These are phyloP conservation scores for Esox niger DNA, from an alignment of 2,113 vertebrate species.

Conservation along the genomic window DNA sequence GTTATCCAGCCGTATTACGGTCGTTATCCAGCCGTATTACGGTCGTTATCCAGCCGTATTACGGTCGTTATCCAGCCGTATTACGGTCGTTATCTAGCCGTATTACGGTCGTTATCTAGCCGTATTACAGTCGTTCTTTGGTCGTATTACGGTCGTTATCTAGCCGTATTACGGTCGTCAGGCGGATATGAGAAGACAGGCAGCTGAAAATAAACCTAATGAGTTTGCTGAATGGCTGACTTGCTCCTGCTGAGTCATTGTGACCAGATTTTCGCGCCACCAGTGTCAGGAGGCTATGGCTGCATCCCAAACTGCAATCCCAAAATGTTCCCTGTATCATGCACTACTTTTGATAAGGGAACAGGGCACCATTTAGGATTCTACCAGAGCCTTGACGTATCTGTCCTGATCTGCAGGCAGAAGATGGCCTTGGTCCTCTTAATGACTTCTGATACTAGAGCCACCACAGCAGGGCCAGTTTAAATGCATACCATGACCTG, in stretches of 20 bases:
- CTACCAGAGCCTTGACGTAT: too few species aligned
- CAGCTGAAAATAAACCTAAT: not conserved
- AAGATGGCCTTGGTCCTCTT: not conserved
- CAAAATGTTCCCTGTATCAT: not conserved
- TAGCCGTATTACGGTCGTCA: not conserved
- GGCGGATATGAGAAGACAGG: not conserved
- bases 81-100: not conserved
- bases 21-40: not conserved
- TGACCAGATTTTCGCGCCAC: not conserved
- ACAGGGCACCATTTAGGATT: too few species aligned
- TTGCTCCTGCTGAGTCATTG: slow-evolving; percentile 45
- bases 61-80: not conserved
- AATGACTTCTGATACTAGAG: too few species aligned
- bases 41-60: not conserved
- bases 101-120: not conserved
- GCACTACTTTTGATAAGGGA: not conserved
- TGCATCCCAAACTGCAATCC: too few species aligned
- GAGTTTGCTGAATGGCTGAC: slow-evolving; percentile 15
- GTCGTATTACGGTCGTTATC: not conserved
- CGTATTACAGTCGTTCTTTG: not conserved
- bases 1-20: not conserved
- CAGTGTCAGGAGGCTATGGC: too few species aligned
- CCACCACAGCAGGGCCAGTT: not conserved
- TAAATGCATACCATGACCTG: too few species aligned
- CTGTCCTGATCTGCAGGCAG: too few species aligned